Percentiles rank a stretch among this genome's conserved stretches.
Conservation (phyloP, 2,888 invertebrate genomes). For the Lepidochrysops patricia region DNA sequence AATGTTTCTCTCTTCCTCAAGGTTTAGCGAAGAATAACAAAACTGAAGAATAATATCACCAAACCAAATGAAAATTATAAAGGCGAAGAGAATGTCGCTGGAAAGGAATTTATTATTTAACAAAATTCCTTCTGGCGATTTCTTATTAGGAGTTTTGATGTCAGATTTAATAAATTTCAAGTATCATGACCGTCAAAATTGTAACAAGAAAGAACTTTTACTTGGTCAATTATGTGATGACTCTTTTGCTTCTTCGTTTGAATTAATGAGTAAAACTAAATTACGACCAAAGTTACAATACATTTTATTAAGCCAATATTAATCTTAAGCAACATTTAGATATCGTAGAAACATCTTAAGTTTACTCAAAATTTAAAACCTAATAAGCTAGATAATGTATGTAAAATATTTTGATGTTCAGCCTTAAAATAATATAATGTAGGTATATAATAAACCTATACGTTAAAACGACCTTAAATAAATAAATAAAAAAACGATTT, state of each 20-base stretch:
- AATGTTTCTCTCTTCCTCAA: not conserved
- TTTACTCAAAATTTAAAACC: no score
- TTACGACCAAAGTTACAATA: no score
- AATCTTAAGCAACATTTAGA: no score
- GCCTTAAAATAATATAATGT: no score
- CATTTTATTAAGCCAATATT: no score
- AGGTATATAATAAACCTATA: no score
- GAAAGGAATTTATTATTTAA: not conserved
- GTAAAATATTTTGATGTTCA: not conserved
- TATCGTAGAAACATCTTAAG: no score
- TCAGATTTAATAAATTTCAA: conserved; percentile 5
- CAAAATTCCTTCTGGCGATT: not conserved
- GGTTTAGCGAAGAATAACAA: not conserved
- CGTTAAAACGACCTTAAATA: no score
- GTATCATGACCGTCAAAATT: conserved; percentile 1
- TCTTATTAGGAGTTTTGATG: conserved; percentile 1
- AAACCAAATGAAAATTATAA: not conserved
- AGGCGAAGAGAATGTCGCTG: not conserved
- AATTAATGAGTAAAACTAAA: not conserved
- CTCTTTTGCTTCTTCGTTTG: not conserved
- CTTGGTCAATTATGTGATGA: not conserved
- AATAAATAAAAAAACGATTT: no score
- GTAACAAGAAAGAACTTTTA: not conserved
- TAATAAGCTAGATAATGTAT: not conserved
- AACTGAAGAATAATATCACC: not conserved